Evolutionary conservation across 2,888 invertebrate genomes (phyloP).

Genomic region (Zhuqinia jingwanae): DNA sequence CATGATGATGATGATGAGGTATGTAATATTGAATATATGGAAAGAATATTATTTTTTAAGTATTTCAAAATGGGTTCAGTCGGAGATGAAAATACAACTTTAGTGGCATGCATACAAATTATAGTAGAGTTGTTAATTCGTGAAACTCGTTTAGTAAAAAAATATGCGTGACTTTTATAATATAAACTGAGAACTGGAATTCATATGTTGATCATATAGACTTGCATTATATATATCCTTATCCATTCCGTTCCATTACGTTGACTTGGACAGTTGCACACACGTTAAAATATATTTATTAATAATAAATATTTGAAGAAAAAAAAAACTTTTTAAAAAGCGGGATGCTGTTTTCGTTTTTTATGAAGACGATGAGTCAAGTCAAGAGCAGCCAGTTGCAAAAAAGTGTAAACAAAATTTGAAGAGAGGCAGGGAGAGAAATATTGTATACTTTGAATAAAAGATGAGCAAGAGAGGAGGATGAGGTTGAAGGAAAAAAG

Average conservation of each 20-base stretch:
- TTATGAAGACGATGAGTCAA: not conserved
- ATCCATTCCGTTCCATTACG: not conserved
- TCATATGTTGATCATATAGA: no score
- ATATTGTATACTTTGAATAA: constrained; percentile 1
- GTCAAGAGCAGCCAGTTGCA: constrained; percentile 2
- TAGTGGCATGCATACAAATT: no score
- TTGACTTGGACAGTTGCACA: not conserved
- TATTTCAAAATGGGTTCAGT: not conserved
- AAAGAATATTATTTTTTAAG: not conserved
- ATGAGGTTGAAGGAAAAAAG: not conserved
- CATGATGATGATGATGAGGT: constrained; percentile 20
- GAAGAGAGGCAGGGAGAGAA: not conserved
- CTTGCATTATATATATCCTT: not conserved
- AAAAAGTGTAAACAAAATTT: constrained; percentile 38
- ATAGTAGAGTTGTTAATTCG: no score
- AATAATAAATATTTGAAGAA: not conserved
- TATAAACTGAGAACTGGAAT: not conserved
- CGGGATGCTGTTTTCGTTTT: constrained; percentile 17
- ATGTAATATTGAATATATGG: not conserved
- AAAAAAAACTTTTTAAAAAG: constrained; percentile 9
- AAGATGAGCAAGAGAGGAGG: no score
- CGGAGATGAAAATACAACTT: no score
- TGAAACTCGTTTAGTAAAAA: no score
- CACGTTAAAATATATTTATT: constrained; percentile 11
- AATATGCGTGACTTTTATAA: no score